Conservation (phyloP, 2,888 invertebrate species). For the Pristionchus maxplancki region DNA sequence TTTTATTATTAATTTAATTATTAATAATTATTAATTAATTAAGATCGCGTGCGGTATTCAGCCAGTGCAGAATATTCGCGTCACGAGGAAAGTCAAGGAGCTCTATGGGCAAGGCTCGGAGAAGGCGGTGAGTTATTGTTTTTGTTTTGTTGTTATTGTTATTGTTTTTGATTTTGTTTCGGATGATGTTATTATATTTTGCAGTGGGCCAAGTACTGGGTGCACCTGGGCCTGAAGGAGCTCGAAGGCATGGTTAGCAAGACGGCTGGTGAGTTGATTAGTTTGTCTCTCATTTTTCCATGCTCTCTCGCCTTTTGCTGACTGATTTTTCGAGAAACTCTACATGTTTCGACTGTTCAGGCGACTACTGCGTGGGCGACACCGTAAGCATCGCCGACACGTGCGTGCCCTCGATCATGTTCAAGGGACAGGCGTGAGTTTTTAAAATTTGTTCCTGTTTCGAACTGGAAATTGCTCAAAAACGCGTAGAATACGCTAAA, state of each 20-base stretch:
- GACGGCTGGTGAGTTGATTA: conserved; percentile 78
- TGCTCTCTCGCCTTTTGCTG: neutral
- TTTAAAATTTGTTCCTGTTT: neutral
- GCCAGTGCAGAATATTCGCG: conserved; percentile 93
- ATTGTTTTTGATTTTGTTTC: neutral
- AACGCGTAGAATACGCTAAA: too few relatives aligned
- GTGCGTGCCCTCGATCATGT: conserved; percentile 94
- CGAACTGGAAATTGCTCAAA: too few relatives aligned
- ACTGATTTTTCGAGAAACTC: neutral
- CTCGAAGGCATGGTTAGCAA: conserved; percentile 12
- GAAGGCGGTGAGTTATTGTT: neutral
- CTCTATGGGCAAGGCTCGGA: conserved; percentile 44
- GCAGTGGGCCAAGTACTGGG: conserved; percentile 34
- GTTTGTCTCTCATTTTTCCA: neutral
- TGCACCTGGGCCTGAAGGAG: neutral
- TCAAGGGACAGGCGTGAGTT: conserved; percentile 89
- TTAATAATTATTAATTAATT: neutral
- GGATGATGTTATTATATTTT: neutral
- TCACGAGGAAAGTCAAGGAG: conserved; percentile 84
- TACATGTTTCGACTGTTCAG: conserved; percentile 81
- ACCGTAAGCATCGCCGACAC: conserved; percentile 94
- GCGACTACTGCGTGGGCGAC: conserved; percentile 85
- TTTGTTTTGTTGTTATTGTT: neutral
- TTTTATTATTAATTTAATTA: neutral
- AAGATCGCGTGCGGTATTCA: conserved; percentile 93